Evolutionary conservation across 1,140 invertebrate genomes (phyloP).

Genomic region (Sarcophaga peregrina): DNA sequence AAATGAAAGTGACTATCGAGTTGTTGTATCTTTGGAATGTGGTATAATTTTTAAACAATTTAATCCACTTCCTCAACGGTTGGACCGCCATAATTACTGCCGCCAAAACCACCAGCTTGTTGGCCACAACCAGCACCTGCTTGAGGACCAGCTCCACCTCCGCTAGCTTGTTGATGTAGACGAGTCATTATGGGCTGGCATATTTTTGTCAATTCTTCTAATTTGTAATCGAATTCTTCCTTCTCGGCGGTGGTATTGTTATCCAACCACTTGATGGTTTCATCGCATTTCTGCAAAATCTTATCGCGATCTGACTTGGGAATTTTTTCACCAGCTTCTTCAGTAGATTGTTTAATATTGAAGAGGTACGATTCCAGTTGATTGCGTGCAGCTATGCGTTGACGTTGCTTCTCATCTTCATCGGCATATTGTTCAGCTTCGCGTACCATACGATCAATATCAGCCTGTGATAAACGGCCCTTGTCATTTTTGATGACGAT

Average conservation of each 20-base stretch:
- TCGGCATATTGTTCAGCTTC: constrained; percentile 64
- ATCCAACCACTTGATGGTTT: constrained; percentile 75
- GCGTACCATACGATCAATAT: constrained; percentile 74
- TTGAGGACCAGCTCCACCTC: constrained; percentile 31
- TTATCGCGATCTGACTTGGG: constrained; percentile 73
- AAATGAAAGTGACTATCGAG: neutral
- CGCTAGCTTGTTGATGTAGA: constrained; percentile 63
- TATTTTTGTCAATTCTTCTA: constrained; percentile 69
- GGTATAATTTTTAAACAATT: neutral
- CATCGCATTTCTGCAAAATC: constrained; percentile 68
- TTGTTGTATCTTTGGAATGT: neutral
- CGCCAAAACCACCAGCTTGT: constrained; percentile 59
- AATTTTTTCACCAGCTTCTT: constrained; percentile 72
- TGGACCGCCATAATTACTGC: constrained; percentile 52
- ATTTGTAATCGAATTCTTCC: constrained; percentile 73
- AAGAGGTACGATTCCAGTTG: constrained; percentile 79
- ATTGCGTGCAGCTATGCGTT: constrained; percentile 72
- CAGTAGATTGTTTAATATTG: constrained; percentile 73
- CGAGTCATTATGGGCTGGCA: constrained; percentile 72
- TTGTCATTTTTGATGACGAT: constrained; percentile 90
- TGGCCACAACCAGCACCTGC: constrained; percentile 51
- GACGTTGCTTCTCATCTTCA: constrained; percentile 76
- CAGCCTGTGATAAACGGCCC: constrained; percentile 81
- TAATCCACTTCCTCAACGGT: constrained; percentile 58
- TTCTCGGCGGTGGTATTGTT: constrained; percentile 73